Evolutionary conservation across 2,113 vertebrate genomes (phyloP).

Genomic region (Xiphophorus maculatus): DNA sequence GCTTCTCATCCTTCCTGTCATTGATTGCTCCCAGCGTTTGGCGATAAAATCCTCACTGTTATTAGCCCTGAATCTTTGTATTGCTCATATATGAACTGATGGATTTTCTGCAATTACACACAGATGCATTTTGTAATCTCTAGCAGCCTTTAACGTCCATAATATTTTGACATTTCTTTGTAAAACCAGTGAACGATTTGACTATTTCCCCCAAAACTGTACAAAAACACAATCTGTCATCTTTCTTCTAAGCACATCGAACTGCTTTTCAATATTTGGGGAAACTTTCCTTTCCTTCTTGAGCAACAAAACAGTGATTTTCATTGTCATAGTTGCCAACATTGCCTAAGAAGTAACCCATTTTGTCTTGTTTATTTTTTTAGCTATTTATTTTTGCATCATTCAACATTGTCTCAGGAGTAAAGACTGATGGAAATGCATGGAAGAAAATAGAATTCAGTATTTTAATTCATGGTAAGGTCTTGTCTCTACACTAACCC

Average conservation of each 20-base stretch:
- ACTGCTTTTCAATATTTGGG: too few relatives aligned
- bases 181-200: slow-evolving; percentile 5
- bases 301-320: neutral
- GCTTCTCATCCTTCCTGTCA: slow-evolving; percentile 72
- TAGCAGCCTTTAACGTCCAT: slow-evolving; percentile 28
- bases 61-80: slow-evolving; percentile 62
- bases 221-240: too few relatives aligned
- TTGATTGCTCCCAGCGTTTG: slow-evolving; percentile 75
- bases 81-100: slow-evolving; percentile 68
- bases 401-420: neutral
- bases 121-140: slow-evolving; percentile 26
- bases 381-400: neutral
- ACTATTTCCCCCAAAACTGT: neutral
- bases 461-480: neutral
- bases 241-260: too few relatives aligned
- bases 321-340: neutral
- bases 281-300: neutral
- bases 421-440: neutral
- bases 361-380: neutral
- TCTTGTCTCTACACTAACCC: neutral
- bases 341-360: neutral
- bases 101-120: slow-evolving; percentile 62
- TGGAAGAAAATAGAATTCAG: neutral
- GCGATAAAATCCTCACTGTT: slow-evolving; percentile 64
- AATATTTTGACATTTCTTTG: slow-evolving; percentile 9